These are phyloP conservation scores for Piliocolobus tephrosceles DNA, from an alignment of 2,113 vertebrate genomes.

Conservation along the genomic window DNA sequence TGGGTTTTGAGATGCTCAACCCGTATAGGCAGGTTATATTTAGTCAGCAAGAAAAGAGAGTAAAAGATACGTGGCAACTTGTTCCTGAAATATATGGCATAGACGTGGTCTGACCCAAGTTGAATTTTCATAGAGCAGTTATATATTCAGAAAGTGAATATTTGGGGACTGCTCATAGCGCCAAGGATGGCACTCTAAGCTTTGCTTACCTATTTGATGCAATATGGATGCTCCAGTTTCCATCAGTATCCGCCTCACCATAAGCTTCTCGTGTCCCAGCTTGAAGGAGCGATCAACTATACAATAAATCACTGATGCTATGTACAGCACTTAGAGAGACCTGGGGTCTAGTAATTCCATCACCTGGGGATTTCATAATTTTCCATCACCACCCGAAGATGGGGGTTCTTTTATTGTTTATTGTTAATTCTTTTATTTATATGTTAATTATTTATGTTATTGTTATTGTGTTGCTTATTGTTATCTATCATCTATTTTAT, in stretches of 20 bases:
- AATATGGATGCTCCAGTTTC: not conserved
- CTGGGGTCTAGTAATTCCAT: not conserved
- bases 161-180: too few relatives aligned
- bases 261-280: not conserved
- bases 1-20: not conserved
- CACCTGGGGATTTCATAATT: not conserved
- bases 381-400: not conserved
- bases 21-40: not conserved
- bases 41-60: not conserved
- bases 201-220: not conserved
- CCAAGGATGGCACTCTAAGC: not conserved
- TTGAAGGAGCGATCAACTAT: not conserved
- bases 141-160: not conserved
- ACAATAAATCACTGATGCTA: not conserved
- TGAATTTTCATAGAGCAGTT: not conserved
- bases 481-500: not conserved
- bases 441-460: not conserved
- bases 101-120: not conserved
- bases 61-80: conserved; percentile 41
- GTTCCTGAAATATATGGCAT: not conserved
- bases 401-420: not conserved
- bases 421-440: not conserved
- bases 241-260: not conserved
- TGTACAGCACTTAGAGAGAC: not conserved
- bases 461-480: not conserved